phyloP scores from a whole-genome alignment of 2,113 vertebrate genomes.

The Australoheros scitulus region DNA sequence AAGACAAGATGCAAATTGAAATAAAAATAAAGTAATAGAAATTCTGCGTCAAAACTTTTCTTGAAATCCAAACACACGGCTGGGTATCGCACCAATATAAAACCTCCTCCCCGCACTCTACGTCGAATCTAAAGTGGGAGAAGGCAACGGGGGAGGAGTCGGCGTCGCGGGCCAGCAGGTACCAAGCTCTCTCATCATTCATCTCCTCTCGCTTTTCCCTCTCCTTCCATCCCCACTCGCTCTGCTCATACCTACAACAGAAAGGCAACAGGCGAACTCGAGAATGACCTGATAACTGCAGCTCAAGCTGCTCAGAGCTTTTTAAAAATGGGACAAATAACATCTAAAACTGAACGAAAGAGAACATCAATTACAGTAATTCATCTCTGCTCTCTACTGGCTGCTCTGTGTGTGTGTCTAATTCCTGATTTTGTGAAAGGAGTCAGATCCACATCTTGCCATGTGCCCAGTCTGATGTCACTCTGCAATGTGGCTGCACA shows the following conservation, averaged over 20 bases:
- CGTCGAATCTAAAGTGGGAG: conserved; percentile 94
- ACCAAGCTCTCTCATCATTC: conserved; percentile 92
- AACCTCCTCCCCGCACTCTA: conserved; percentile 92
- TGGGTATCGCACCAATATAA: conserved; percentile 86
- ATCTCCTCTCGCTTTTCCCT: conserved; percentile 92
- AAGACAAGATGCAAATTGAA: fast-evolving
- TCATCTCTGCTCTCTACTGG: neutral
- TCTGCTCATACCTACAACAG: conserved; percentile 87
- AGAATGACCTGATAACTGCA: neutral
- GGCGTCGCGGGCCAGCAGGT: conserved; percentile 86
- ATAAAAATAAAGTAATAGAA: neutral
- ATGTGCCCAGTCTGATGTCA: neutral
- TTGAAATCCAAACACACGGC: neutral
- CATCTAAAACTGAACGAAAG: fast-evolving
- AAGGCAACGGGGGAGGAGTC: conserved; percentile 85
- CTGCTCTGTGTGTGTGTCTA: neutral
- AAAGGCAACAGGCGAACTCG: neutral
- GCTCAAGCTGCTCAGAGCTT: neutral
- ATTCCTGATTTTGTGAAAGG: neutral
- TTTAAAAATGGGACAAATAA: neutral
- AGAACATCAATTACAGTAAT: neutral
- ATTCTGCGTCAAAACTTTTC: neutral
- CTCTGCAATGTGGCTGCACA: neutral
- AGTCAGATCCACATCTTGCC: conserved; percentile 4
- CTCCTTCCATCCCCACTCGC: conserved; percentile 96